phyloP scores from a whole-genome alignment of 1,140 invertebrate species.

The Babylonia areolata region DNA sequence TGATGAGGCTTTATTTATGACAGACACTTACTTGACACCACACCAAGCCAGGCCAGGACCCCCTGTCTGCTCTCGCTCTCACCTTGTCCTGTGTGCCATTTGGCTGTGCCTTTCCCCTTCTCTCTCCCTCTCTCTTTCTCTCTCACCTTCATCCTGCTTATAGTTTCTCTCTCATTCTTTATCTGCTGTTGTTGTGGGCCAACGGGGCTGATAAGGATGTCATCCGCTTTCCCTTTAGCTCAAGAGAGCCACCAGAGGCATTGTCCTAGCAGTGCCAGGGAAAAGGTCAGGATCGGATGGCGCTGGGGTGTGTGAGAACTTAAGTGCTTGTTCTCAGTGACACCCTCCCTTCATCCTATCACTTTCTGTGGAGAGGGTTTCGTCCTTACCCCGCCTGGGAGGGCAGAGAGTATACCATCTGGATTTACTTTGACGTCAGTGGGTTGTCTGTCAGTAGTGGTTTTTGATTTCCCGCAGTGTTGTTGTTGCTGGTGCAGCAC shows the following conservation, averaged over 20 bases:
- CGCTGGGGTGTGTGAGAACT: neutral
- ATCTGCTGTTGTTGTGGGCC: neutral
- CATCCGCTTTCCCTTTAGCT: too few species aligned
- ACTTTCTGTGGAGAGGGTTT: neutral
- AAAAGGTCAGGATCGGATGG: neutral
- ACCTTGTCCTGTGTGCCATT: too few species aligned
- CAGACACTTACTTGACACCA: neutral
- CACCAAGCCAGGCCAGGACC: neutral
- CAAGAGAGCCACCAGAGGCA: neutral
- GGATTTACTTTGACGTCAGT: neutral
- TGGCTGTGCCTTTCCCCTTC: neutral
- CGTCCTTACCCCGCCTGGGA: too few species aligned
- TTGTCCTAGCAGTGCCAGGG: slow-evolving; percentile 1
- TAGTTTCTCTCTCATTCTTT: neutral
- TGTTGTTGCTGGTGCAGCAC: neutral
- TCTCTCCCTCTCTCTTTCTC: neutral
- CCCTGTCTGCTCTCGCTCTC: neutral
- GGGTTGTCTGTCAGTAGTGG: neutral
- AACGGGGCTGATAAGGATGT: neutral
- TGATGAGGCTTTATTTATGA: neutral
- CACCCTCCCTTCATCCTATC: neutral
- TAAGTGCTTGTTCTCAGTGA: neutral
- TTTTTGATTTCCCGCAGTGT: neutral
- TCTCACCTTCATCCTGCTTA: neutral
- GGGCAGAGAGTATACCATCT: too few species aligned